Conservation (phyloP, 2,888 invertebrate genomes). For the Andricus quercusramuli region DNA sequence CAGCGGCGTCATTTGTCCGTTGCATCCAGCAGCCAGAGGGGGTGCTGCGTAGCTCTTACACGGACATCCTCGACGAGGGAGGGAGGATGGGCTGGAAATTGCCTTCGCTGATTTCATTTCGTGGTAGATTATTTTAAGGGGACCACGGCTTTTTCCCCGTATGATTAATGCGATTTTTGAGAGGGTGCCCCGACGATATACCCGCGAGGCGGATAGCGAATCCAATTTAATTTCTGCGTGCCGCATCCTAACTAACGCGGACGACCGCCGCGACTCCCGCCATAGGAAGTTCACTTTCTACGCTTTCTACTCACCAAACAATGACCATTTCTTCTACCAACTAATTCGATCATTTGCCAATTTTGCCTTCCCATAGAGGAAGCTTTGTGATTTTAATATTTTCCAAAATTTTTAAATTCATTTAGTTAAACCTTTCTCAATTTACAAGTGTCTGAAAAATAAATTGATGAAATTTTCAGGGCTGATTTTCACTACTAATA, state of each 20-base stretch:
- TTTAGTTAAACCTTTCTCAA: too few relatives aligned
- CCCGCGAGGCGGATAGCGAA: constrained; percentile 39
- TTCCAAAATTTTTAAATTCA: too few relatives aligned
- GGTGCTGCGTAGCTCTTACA: constrained; percentile 52
- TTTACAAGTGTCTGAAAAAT: too few relatives aligned
- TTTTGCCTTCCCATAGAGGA: background rate
- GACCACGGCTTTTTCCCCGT: constrained; percentile 61
- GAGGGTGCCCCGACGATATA: constrained; percentile 46
- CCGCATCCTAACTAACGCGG: constrained; percentile 39
- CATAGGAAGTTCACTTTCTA: background rate
- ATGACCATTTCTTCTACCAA: background rate
- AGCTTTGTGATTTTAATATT: too few relatives aligned
- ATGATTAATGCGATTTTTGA: constrained; percentile 77
- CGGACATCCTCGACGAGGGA: constrained; percentile 34
- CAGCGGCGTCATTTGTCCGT: constrained; percentile 76
- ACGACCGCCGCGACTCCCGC: background rate
- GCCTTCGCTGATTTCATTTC: constrained; percentile 78
- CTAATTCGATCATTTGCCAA: background rate
- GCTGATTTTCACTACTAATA: too few relatives aligned
- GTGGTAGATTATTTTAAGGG: constrained; percentile 77
- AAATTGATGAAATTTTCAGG: too few relatives aligned
- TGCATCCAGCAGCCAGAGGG: constrained; percentile 60
- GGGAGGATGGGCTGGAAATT: constrained; percentile 73
- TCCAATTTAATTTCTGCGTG: constrained; percentile 42
- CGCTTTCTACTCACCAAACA: background rate